phyloP scores from a whole-genome alignment of 64 coral and sea anemone genomes.

The Astreopora myriophthalma region DNA sequence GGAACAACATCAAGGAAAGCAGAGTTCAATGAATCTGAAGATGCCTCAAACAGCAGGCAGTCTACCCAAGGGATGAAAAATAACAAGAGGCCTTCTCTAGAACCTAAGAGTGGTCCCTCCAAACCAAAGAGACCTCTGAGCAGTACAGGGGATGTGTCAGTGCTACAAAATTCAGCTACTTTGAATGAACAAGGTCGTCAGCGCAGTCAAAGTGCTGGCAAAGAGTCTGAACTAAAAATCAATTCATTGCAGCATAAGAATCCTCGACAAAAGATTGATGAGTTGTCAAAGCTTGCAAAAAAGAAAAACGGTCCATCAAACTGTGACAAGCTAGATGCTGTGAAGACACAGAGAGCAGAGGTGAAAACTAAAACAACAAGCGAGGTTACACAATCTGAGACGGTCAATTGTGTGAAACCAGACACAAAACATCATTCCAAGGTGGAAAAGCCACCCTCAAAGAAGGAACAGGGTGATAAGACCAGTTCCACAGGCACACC shows the following conservation, averaged over 20 bases:
- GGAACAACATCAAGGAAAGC: neutral
- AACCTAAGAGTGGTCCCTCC: neutral
- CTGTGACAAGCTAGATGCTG: constrained; percentile 15
- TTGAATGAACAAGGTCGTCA: neutral
- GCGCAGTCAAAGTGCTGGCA: constrained; percentile 41
- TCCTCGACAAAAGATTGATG: constrained; percentile 22
- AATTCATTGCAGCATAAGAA: neutral
- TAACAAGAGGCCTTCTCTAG: neutral
- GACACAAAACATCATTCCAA: constrained; percentile 25
- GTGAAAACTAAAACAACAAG: constrained; percentile 24
- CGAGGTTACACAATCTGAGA: constrained; percentile 21
- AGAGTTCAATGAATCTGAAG: neutral
- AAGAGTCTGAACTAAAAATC: neutral
- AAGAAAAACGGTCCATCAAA: constrained; percentile 43
- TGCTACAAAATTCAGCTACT: neutral
- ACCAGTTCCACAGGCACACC: constrained; percentile 8
- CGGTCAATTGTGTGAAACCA: constrained; percentile 45
- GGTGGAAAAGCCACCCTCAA: constrained; percentile 3
- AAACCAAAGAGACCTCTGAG: constrained; percentile 29
- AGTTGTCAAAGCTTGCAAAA: constrained; percentile 23
- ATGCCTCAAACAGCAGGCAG: neutral
- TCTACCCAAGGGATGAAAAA: neutral
- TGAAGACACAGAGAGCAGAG: constrained; percentile 29
- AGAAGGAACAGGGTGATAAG: neutral
- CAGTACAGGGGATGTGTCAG: constrained; percentile 12